Evolutionary conservation across 1,140 invertebrate species (phyloP), one percentile per base, ranked within the genome.

Genomic region (Saccostrea glomerata): DNA sequence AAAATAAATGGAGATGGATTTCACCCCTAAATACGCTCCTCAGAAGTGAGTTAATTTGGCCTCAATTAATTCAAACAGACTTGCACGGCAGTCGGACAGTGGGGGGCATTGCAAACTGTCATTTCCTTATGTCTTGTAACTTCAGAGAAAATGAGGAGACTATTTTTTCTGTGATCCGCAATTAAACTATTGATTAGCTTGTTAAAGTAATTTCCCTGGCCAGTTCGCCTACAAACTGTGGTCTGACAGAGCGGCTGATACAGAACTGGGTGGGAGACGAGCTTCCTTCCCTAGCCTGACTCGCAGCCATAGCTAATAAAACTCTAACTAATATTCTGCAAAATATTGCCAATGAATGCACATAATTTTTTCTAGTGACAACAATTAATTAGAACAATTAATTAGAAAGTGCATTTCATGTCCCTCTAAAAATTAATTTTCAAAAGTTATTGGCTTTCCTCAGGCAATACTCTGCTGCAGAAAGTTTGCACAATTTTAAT

Each of bases 341-440:
- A 25, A 77, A 77, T 40, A 77, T 15, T 36, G 23, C 70, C 25
- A 77, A 30, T 12, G 23, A 11, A 77, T 30, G 25, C 70, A 77
- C 70, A 4, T 3, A 30, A 25, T 23, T 77, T 77, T 63, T 77
- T 77, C 17, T 77, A 2, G 9, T 12, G 70, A 77, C 70, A 77
- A 77, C 70, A 77, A 77, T 77, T 77, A 77, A 77, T 77, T 36
- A 77, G 70, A 77, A 77, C 70, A 77, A 77, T 77, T 77, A 77
- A 77, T 77, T 36, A 77, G 70, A 77, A 77, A 63, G 13, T 30
- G 70, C 30, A 77, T 77, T 77, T 30, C 5, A 77, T 77, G 70
- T 77, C 15, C 70, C 9, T 13, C 13, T 77, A 36, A 77, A 77
- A 77, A 77, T 77, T 77, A 30, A 63, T 77, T 77, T 77, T 77